A percentile compares a stretch with the other conserved stretches of the same genome.
Conservation (phyloP, 2,113 vertebrate species). For the Pachypanchax playfairii region DNA sequence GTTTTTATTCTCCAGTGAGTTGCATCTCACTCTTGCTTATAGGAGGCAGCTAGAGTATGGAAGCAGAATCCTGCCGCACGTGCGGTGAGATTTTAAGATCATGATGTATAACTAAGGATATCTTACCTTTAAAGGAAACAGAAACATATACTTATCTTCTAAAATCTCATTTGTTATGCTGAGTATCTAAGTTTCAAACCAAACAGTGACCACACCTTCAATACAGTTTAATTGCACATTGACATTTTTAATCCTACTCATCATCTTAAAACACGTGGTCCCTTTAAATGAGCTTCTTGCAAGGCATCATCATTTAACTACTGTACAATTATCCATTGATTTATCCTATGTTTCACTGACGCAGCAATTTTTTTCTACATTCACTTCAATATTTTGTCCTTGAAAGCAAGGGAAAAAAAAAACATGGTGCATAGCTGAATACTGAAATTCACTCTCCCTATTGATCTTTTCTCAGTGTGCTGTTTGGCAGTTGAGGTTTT, state of each 20-base stretch:
- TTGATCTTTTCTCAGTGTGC: slow-evolving; percentile 33
- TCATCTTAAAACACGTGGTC: slow-evolving; percentile 35
- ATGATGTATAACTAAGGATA: neutral
- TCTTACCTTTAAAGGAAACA: neutral
- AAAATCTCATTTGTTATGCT: slow-evolving; percentile 1
- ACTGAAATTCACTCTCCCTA: slow-evolving; percentile 28
- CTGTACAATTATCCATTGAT: slow-evolving; percentile 11
- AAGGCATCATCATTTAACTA: neutral
- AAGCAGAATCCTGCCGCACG: neutral
- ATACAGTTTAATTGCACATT: slow-evolving; percentile 69
- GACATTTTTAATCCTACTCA: slow-evolving; percentile 61
- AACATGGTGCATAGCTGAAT: slow-evolving; percentile 22
- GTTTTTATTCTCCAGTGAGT: slow-evolving; percentile 17
- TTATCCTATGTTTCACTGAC: neutral
- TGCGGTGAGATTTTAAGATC: neutral
- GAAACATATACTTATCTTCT: neutral
- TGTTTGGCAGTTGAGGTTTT: slow-evolving; percentile 58
- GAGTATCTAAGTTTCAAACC: slow-evolving; percentile 43
- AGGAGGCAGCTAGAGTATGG: neutral
- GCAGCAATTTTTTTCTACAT: slow-evolving; percentile 1
- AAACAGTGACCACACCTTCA: slow-evolving; percentile 64
- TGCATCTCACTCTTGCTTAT: slow-evolving; percentile 1
- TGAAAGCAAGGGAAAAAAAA: slow-evolving; percentile 9
- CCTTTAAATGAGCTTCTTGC: slow-evolving; percentile 21
- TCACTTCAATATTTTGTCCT: slow-evolving; percentile 25